These are phyloP conservation scores for Coracopsis vasa DNA, from an alignment of 2,113 vertebrate species.

Conservation along the genomic window DNA sequence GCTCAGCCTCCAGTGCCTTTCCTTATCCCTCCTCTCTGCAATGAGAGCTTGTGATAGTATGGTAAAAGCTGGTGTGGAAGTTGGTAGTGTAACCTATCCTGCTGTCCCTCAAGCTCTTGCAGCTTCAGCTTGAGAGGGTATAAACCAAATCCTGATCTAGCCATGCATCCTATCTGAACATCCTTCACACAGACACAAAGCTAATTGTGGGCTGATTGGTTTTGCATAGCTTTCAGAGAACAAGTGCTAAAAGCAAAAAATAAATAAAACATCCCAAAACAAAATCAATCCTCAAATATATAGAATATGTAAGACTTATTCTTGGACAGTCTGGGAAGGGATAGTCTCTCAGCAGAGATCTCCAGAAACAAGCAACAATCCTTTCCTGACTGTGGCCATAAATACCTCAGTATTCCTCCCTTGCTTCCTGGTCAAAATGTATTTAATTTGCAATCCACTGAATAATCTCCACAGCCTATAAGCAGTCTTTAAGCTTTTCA, in stretches of 20 bases:
- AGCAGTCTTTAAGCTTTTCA: background rate
- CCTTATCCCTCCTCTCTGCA: accelerated
- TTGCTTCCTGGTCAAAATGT: background rate
- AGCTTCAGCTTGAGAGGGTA: background rate
- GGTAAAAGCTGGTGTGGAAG: background rate
- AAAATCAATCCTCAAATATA: accelerated
- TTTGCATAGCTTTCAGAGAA: background rate
- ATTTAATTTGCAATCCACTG: background rate
- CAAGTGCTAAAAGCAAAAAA: background rate
- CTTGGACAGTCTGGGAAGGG: background rate
- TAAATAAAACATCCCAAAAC: background rate
- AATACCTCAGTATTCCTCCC: accelerated
- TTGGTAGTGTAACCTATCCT: background rate
- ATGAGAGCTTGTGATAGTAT: accelerated
- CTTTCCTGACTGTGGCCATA: background rate
- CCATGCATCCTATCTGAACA: background rate
- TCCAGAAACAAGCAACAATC: background rate
- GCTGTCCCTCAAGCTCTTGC: accelerated
- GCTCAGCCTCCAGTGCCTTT: background rate
- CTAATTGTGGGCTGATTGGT: background rate
- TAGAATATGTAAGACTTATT: background rate
- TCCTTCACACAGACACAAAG: background rate
- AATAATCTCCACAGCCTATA: background rate
- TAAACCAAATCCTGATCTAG: background rate
- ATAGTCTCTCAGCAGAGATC: no score